Evolutionary conservation across 2,113 vertebrate species (phyloP).

Genomic region (Peromyscus californicus): DNA sequence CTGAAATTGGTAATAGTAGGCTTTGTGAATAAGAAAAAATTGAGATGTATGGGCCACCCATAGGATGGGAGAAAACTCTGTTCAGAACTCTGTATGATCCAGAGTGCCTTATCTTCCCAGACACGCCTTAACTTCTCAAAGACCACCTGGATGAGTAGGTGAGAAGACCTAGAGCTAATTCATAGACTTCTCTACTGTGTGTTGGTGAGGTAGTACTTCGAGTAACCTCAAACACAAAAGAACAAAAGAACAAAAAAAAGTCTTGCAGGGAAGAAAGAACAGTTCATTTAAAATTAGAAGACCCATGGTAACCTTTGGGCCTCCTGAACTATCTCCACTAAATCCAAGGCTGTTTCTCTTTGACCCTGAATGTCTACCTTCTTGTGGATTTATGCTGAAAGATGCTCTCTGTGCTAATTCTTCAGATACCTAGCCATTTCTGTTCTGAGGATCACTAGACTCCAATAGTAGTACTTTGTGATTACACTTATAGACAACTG

Average conservation of each 20-base stretch:
- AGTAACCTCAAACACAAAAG: constrained; percentile 32
- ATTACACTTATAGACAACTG: not conserved
- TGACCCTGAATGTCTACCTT: not conserved
- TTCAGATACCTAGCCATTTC: not conserved
- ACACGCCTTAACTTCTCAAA: constrained; percentile 40
- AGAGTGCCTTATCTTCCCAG: not conserved
- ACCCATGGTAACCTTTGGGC: not conserved
- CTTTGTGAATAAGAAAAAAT: constrained; percentile 21
- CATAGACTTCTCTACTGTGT: not conserved
- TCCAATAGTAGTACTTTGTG: not conserved
- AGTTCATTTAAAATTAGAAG: not conserved
- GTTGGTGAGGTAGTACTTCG: not conserved
- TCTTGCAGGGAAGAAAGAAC: not conserved
- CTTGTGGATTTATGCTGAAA: not conserved
- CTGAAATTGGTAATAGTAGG: constrained; percentile 1
- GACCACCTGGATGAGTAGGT: not conserved
- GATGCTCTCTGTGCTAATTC: not conserved
- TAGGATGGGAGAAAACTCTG: not conserved
- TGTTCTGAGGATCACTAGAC: not conserved
- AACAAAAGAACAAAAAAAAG: not conserved
- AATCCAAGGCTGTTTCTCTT: not conserved
- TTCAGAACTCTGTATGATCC: not conserved
- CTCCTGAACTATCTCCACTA: not conserved
- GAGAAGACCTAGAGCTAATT: not conserved
- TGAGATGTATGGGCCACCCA: not conserved